phyloP scores from a whole-genome alignment of 2,113 vertebrate genomes.

The Stomatorhinus ivindoensis region DNA sequence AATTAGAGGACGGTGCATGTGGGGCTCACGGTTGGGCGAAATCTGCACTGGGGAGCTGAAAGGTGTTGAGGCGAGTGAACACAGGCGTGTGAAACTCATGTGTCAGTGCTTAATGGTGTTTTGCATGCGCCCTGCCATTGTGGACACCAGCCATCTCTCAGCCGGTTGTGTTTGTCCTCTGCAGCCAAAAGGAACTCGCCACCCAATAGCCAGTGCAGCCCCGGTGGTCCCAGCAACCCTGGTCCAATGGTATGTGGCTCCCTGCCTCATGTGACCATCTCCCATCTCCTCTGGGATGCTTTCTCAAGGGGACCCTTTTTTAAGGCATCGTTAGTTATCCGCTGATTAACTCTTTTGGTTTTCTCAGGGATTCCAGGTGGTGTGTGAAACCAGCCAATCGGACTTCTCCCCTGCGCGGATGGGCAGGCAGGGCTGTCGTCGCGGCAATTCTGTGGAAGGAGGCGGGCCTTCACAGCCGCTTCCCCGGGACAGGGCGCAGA shows the following conservation, averaged over 20 bases:
- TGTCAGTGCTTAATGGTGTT: background rate
- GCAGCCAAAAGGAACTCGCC: slow-evolving; percentile 92
- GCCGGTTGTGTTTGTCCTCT: slow-evolving; percentile 17
- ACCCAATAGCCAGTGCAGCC: slow-evolving; percentile 72
- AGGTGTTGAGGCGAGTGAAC: background rate
- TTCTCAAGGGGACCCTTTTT: background rate
- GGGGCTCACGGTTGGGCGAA: background rate
- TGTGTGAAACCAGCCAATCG: slow-evolving; percentile 75
- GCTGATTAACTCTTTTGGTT: slow-evolving; percentile 3
- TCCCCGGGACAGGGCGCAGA: slow-evolving; percentile 71
- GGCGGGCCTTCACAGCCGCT: slow-evolving; percentile 77
- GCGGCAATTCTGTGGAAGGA: slow-evolving; percentile 87
- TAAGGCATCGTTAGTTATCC: background rate
- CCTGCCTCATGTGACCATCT: background rate
- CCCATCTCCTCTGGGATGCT: background rate
- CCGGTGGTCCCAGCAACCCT: slow-evolving; percentile 74
- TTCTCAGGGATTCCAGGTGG: slow-evolving; percentile 78
- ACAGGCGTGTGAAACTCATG: background rate
- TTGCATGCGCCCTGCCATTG: background rate
- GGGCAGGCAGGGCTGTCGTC: slow-evolving; percentile 76
- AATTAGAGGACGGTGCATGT: background rate
- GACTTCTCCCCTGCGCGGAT: slow-evolving; percentile 69
- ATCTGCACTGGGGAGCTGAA: background rate
- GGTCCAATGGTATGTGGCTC: slow-evolving; percentile 52
- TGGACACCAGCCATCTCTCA: slow-evolving; percentile 7